Evolutionary conservation across 1,140 invertebrate genomes (phyloP).

Genomic region (Ericerus pela): DNA sequence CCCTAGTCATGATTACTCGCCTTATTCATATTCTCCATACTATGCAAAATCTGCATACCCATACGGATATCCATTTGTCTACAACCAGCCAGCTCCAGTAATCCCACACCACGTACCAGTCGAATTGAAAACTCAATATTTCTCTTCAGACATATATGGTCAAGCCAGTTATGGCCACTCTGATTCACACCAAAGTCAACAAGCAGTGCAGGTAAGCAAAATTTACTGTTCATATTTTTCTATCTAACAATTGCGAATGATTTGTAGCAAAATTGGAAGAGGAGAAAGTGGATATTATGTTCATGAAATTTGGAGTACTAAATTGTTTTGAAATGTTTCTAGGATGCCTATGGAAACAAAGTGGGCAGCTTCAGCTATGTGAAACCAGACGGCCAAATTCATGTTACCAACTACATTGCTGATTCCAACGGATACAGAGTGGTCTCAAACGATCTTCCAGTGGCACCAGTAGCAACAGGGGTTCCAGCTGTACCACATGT

Average conservation of each 20-base stretch:
- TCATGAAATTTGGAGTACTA: no score
- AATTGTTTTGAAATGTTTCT: no score
- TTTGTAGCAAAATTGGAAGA: no score
- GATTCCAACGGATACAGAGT: conserved; percentile 38
- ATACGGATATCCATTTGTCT: conserved; percentile 16
- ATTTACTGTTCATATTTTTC: no score
- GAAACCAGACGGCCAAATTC: conserved; percentile 36
- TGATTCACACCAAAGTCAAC: conserved; percentile 37
- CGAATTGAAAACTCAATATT: conserved; percentile 37
- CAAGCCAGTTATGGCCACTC: conserved; percentile 39
- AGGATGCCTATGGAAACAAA: conserved; percentile 37
- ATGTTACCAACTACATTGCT: conserved; percentile 36
- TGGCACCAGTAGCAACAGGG: conserved; percentile 21
- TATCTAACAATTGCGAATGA: no score
- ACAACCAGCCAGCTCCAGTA: conserved; percentile 26
- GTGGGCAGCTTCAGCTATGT: conserved; percentile 40
- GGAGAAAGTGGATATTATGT: no score
- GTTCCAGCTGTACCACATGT: conserved; percentile 13
- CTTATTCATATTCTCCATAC: conserved; percentile 1
- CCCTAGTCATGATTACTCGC: neutral
- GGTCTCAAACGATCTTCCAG: conserved; percentile 34
- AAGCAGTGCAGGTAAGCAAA: conserved; percentile 31
- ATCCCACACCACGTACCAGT: conserved; percentile 26
- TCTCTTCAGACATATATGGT: conserved; percentile 39
- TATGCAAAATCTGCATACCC: conserved; percentile 16